phyloP scores from a whole-genome alignment of 2,113 vertebrate species.

The Alouatta palliata region DNA sequence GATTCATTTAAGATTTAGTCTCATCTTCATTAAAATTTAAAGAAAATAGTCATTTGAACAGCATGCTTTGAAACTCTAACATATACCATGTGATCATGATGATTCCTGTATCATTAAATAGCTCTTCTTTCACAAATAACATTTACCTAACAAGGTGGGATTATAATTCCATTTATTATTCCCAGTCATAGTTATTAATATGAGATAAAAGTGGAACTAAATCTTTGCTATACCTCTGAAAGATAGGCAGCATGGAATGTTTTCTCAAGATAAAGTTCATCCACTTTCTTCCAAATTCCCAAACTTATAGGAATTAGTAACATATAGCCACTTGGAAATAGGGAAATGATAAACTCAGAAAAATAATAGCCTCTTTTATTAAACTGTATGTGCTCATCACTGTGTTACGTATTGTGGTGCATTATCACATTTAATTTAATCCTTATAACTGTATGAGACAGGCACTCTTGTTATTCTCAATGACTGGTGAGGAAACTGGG shows the following conservation, averaged over 20 bases:
- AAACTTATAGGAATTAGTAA: background rate
- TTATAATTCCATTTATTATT: background rate
- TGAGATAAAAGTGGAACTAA: background rate
- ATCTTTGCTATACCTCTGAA: background rate
- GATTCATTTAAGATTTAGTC: background rate
- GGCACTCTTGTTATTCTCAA: background rate
- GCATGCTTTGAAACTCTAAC: background rate
- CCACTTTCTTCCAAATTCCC: background rate
- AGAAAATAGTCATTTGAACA: conserved; percentile 24
- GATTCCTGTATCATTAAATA: conserved; percentile 13
- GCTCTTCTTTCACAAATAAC: background rate
- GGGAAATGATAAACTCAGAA: background rate
- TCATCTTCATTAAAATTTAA: conserved; percentile 49
- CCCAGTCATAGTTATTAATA: background rate
- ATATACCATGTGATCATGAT: background rate
- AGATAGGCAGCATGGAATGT: background rate
- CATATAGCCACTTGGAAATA: background rate
- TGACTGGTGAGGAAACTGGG: background rate
- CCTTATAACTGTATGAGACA: background rate
- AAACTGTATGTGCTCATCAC: background rate
- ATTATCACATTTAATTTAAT: background rate
- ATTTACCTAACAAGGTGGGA: background rate
- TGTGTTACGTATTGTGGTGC: background rate
- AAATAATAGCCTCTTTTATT: background rate
- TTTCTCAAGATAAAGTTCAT: conserved; percentile 24